These are phyloP conservation scores for Felis chaus DNA, from an alignment of 2,113 vertebrate species.

Conservation along the genomic window DNA sequence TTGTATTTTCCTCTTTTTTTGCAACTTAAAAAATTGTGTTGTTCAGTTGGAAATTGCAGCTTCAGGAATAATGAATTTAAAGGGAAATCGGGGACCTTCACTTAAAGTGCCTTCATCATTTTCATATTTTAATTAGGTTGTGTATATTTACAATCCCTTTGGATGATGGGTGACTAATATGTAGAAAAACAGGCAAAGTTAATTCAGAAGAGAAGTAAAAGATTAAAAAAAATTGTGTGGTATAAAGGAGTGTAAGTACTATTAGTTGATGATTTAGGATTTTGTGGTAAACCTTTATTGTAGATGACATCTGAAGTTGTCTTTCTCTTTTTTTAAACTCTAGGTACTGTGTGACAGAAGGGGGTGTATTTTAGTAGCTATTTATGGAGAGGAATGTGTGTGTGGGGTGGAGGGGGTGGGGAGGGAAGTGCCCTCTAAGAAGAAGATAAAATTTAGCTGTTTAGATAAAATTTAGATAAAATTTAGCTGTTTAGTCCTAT, in stretches of 20 bases:
- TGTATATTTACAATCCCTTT: not conserved
- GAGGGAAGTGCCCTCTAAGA: not conserved
- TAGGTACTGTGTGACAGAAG: not conserved
- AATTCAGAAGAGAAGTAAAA: slow-evolving; percentile 10
- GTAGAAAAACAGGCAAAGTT: not conserved
- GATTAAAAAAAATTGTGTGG: not conserved
- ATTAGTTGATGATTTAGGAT: not conserved
- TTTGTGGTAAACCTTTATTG: not conserved
- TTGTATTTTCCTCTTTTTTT: not conserved
- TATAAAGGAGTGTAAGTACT: not conserved
- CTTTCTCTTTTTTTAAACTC: not conserved
- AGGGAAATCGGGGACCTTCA: not conserved
- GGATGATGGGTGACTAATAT: not conserved
- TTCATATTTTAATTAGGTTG: slow-evolving; percentile 39
- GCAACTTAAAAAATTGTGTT: slow-evolving; percentile 1
- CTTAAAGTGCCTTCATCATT: not conserved
- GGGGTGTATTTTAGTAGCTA: not conserved
- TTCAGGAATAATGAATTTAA: slow-evolving; percentile 41
- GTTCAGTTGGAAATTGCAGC: slow-evolving; percentile 14
- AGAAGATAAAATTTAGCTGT: not conserved
- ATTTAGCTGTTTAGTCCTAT: not conserved
- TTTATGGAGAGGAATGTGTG: not conserved
- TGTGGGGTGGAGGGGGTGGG: not conserved
- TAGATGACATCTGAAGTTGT: not conserved
- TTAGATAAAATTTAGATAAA: not conserved